These are phyloP conservation scores for Gobio occitaniae DNA, from an alignment of 2,797 vertebrate species.

Conservation along the genomic window DNA sequence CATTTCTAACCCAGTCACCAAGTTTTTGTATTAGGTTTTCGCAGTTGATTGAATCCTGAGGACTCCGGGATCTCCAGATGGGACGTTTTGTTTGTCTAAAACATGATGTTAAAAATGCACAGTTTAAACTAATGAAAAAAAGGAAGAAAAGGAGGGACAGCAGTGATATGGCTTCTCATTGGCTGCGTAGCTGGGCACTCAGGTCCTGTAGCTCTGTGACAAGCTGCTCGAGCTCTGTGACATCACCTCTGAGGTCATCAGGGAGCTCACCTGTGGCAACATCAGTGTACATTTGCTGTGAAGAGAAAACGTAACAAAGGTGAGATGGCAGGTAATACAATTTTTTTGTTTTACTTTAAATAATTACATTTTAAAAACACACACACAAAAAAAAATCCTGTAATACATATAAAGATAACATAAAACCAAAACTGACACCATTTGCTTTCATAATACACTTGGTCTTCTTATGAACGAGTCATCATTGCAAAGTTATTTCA, in stretches of 20 bases:
- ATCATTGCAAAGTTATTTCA: not conserved
- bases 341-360: too few species aligned
- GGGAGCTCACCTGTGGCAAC: slow-evolving; percentile 80
- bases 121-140: slow-evolving; percentile 16
- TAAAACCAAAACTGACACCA: not conserved
- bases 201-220: slow-evolving; percentile 85
- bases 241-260: slow-evolving; percentile 78
- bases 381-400: too few species aligned
- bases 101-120: slow-evolving; percentile 15
- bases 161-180: slow-evolving; percentile 60
- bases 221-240: slow-evolving; percentile 79
- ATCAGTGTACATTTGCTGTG: slow-evolving; percentile 90
- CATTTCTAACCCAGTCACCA: not conserved
- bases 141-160: not conserved
- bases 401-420: not conserved
- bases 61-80: not conserved
- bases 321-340: not conserved
- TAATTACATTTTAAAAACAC: too few species aligned
- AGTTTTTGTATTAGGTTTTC: not conserved
- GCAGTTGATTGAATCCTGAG: not conserved
- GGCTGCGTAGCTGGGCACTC: slow-evolving; percentile 79
- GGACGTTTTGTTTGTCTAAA: not conserved
- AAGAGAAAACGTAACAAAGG: not conserved
- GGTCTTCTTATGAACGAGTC: not conserved
- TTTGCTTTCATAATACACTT: not conserved